Base-by-base conservation (phyloP, 2,797 vertebrate genomes). In the Nothura maculosa region DNA sequence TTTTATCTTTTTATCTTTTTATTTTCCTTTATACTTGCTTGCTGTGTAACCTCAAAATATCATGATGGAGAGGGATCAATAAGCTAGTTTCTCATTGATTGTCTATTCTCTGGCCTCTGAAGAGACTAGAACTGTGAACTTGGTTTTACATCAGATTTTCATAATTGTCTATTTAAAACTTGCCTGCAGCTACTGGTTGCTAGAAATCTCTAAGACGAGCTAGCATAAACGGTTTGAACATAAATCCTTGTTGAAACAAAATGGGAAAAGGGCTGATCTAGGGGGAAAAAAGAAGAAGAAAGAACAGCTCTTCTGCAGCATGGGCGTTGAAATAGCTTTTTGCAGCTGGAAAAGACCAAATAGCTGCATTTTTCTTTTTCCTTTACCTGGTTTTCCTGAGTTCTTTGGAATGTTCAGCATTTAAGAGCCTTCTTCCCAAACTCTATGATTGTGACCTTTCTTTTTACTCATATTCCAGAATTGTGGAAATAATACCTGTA, bases 141-240 rank as follows among this genome's bases (percentile, higher is more conserved):
- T 94, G 94, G 87, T 92, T 93, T 96, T 89, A 93, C 89, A 84
- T 97, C 96, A 89, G 75, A 95, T 97, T 96, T 95, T 87, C 96
- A 96, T 97, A 97, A 97, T 97, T 96, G 93, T 97, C 96, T 97
- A 64, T 91, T 82, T 66, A 96, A 94, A 96, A 85, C 91, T 96
- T 86, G 79, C 89, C 85, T 73, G 66, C 64, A 94, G 89, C 96
- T 79, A 55, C 82, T 43, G 68, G 77, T 97, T 96, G 85, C 97
- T 97, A 96, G 97, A 97, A 97, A 93, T 94, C 95, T 97, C 96
- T 93, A 95, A 97, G 87, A 91, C 84, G 77, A 81, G 83, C 75
- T 38, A 24, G 73, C 63, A 6, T 64, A 87, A 84, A 66, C 57
- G 73, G 81, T 90, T 90, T 45, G 79, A 82, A 87, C 81, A 74